Evolutionary conservation across 1,140 invertebrate species (phyloP), one percentile per base, ranked within the genome.

Genomic region (Pseudomyrmex flavicornis): DNA sequence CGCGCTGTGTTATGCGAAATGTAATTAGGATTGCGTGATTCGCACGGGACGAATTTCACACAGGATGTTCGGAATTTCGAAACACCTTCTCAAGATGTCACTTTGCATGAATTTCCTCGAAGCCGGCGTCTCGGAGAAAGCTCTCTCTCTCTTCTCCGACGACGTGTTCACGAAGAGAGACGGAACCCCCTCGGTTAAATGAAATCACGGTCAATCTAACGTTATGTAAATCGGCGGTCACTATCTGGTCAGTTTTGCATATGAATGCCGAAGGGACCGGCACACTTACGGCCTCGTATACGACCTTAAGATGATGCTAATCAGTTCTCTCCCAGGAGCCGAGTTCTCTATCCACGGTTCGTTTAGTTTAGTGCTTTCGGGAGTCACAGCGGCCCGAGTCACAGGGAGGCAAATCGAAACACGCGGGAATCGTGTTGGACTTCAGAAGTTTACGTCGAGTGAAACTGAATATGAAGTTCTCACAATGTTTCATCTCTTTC

Each of bases 131-230:
- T 83, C 72, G 26, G 58, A 88, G 22, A 46, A 48, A 17, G 54
- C 74, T 90, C 84, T 89, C 74, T 90, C 84, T 89, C 73, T 84
- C 69, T 83, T 72, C 46, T 85, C 80, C 80, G 85, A 63, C 86
- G 82, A 62, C 66, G 72, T 46, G 62, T 73, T 77, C 83, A 13
- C 35, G 35, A 35, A 0, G 35, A 35, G 12, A 72, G 13, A 9
- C 54, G 54, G 44, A 70, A 35, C 84, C 75, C 65, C 65, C 79
- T 0, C 70, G 62, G 82, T 69, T 87, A 92, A 93, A 93, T 92
- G 91, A 94, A 94, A 94, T 94, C 93, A 94, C 93, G 92, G 93
- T 90, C 93, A 93, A 94, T 94, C 93, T 94, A 91, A 93, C 93
- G 91, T 94, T 94, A 94, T 94, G 94, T 89, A 94, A 93, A 94